Evolutionary conservation across 2,888 invertebrate species (phyloP), one percentile per base, ranked within the genome.

Genomic region (Amiota minor): DNA sequence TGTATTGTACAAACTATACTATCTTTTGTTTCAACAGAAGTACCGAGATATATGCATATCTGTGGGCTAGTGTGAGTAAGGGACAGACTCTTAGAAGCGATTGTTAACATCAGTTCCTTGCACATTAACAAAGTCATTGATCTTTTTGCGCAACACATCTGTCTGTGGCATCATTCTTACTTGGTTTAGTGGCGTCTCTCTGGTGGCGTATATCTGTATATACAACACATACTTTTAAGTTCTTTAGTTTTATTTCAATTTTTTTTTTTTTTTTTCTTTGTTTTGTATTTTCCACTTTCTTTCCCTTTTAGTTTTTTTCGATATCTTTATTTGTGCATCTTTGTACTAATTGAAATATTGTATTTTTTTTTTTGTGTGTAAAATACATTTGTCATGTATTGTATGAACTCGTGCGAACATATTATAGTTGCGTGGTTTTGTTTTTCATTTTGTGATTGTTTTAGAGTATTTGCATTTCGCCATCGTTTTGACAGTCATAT

Each of bases 341-440:
- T 67, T 49, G 20, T 23, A 53, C 53, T 83, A 83, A 84, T 84
- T 83, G 82, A 83, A 83, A 83, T 83, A 83, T 82, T n/a, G n/a
- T n/a, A n/a, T n/a, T n/a, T 83, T 78, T 84, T 81, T 81, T 84
- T 82, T 81, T 78, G 77, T 46, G 49, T 67, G 49, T 67, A 49
- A 18, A 10, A 47, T 47, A 12, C 49, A 16, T 45, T 59, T 8
- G 59, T 20, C 1, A n/a, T n/a, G n/a, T n/a, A n/a, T n/a, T n/a
- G n/a, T n/a, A n/a, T n/a, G n/a, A n/a, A n/a, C n/a, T n/a, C n/a
- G n/a, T n/a, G n/a, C n/a, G n/a, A n/a, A n/a, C n/a, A n/a, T n/a
- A n/a, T n/a, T 20, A 18, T 18, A 59, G 59, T 59, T 23, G 23
- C 18, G 59, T 59, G 11, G 59, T 59, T 56, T 8, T 23, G 2